Base-by-base conservation (phyloP, 2,113 vertebrate genomes). In the Archocentrus centrarchus region DNA sequence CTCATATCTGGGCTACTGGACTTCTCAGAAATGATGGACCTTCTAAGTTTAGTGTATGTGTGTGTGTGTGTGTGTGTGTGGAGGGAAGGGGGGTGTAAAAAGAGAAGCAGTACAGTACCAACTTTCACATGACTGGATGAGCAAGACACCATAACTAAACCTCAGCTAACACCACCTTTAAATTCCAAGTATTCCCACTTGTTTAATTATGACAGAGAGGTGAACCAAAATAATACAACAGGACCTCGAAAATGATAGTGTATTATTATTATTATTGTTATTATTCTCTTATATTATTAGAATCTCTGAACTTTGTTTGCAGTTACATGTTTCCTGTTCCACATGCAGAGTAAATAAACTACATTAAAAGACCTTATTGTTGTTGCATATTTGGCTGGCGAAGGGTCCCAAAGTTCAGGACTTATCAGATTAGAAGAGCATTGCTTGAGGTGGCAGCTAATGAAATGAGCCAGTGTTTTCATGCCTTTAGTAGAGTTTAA, bases 1-100 rank as follows among this genome's bases (percentile, higher is more conserved):
- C 75, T 86, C 88, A 91, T 88, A 84, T 93, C 75, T 84, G 89
- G 47, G 73, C 88, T 70, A 41, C 61, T 57, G 79, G 77, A 79
- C 63, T 94, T 94, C 93, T 90, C 93, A 89, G 94, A 93, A 94
- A 89, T 10, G 82, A 64, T 85, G 85, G 62, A 81, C 91, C 87
- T 80, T 64, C 93, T 95, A 94, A 93, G 86, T 94, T 95, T 92
- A 93, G 92, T 37, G 37, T 37, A 8, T 37, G 37, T 37, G 35
- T 37, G 35, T 37, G 35, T 7, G 35, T 7, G 35, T 7, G 35
- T 7, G 35, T 7, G 35, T 7, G 37, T 7, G 35, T 7, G 37
- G 37, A 4, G 37, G 35, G 35, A 7, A 2, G 27, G 64, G 22
- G 9, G n/a, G n/a, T n/a, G n/a, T n/a, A n/a, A n/a, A n/a, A n/a